Percentiles rank a stretch among this genome's conserved stretches.
phyloP scores from a whole-genome alignment of 1,140 invertebrate species.

The Leptinotarsa lineolata region DNA sequence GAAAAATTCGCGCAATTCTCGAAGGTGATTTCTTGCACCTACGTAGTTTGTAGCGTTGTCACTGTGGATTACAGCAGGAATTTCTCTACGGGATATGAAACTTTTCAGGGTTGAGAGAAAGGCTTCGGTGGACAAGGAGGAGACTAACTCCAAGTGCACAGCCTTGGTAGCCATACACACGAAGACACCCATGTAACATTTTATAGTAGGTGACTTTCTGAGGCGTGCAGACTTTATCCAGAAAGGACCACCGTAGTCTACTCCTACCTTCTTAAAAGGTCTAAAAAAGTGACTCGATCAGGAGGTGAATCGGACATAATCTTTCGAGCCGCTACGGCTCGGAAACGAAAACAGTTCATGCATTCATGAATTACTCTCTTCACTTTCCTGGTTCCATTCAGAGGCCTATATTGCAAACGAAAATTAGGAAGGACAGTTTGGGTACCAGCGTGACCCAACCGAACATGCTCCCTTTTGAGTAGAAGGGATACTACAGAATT shows the following conservation, averaged over 20 bases:
- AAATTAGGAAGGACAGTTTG: conserved; percentile 1
- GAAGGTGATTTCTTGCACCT: conserved; percentile 2
- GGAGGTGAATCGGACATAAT: conserved; percentile 12
- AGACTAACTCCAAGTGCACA: conserved; percentile 1
- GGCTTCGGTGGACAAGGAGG: not conserved
- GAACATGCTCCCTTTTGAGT: conserved; percentile 11
- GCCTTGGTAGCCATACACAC: conserved; percentile 18
- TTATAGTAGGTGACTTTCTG: not conserved
- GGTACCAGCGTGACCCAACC: conserved; percentile 3
- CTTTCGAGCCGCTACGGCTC: not conserved
- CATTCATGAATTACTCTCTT: conserved; percentile 17
- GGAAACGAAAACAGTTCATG: conserved; percentile 12
- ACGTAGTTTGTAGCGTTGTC: conserved; percentile 13
- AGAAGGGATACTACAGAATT: not conserved
- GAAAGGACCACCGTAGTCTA: conserved; percentile 19
- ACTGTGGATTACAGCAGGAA: conserved; percentile 6
- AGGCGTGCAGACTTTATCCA: conserved; percentile 19
- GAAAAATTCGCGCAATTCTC: conserved; percentile 5
- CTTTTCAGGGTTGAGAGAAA: conserved; percentile 6
- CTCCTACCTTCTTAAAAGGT: conserved; percentile 12
- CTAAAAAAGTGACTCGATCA: conserved; percentile 9
- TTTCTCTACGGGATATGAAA: conserved; percentile 3
- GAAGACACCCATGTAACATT: conserved; percentile 12
- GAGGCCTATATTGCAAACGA: conserved; percentile 9
- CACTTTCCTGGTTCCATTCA: not conserved